Base-by-base conservation (phyloP, 2,113 vertebrate genomes). In the Strix aluco region DNA sequence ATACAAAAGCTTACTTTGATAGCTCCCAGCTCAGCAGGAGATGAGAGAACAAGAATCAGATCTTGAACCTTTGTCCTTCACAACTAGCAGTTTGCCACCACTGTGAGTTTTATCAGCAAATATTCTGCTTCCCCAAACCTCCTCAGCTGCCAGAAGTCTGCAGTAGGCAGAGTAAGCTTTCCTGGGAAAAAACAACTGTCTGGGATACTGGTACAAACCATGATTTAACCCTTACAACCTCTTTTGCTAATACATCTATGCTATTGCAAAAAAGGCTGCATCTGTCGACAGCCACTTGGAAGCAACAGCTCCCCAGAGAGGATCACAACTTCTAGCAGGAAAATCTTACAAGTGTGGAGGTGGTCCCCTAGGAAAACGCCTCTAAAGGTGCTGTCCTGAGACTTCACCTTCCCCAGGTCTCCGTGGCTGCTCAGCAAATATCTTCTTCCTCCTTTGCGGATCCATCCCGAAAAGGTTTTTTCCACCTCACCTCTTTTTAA, bases 41-140 rank as follows among this genome's bases (percentile, higher is more conserved):
- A 70, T 20, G 47, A 38, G 55, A 74, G n/a, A 81, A 38, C 16
- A 49, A 70, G 72, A 59, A 73, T 40, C 47, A 10, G 32, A 63
- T 77, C 63, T 61, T 46, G 58, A 85, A 80, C 81, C 47, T 72
- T 38, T 49, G 66, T 74, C 75, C 74, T 90, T 62, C 55, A 5
- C 61, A 57, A 42, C 59, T 8, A 87, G 81, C 69, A 55, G 61
- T 61, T 6, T 82, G 85, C 49, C 62, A 61, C 88, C 34, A 23
- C 73, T 59, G 17, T 30, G 42, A 89, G 78, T 81, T 92, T 86
- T 63, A 96, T 70, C 94, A 89, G 80, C 55, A 88, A 78, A 70
- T 66, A 47, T 3, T 86, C 63, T 61, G 63, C 80, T 91, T 86
- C 61, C n/a, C 32, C 65, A 36, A 49, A n/a, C 36, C 25, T 42